Evolutionary conservation across 2,797 vertebrate genomes (phyloP), one percentile per base, ranked within the genome.

Genomic region (Tragopan temminckii): DNA sequence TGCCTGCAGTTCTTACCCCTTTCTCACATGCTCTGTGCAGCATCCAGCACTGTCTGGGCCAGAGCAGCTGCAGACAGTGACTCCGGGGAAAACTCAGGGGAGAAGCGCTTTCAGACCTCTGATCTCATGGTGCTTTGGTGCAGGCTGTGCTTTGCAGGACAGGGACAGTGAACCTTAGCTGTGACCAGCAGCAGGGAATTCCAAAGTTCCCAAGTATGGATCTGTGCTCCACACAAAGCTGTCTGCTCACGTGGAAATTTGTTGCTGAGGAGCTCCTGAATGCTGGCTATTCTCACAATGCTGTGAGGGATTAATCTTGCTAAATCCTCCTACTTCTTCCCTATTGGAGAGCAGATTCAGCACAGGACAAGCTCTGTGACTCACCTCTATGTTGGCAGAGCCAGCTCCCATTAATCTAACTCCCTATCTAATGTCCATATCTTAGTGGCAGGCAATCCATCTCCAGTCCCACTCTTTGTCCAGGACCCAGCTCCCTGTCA

Each of bases 351-450:
- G 87, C 69, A 71, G 81, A 92, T 91, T 93, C 96, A 97, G 90
- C 92, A 57, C 72, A 89, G 94, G 92, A 95, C 93, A 92, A 92
- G 89, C 92, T 94, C 84, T 85, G 95, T 95, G 95, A 96, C 94
- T 96, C 92, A 95, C 93, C 93, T 94, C 94, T 93, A 76, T 88
- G 88, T 40, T 95, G 93, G 94, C 95, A 93, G 72, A 95, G 93
- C 92, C 89, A 93, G 90, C 63, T 93, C 95, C 94, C 93, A 95
- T 96, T 96, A 97, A 96, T 95, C 92, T 95, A 95, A 80, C 63
- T 94, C 93, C 79, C 93, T 89, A 87, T 93, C 93, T 93, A 53
- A 93, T 50, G 93, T 93, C 95, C 82, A 81, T 76, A 68, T 95
- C 90, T 90, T 85, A 82, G 90, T 95, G 93, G 90, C 94, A 94